Evolutionary conservation across 2,888 invertebrate genomes (phyloP).

Genomic region (Pteria penguin): DNA sequence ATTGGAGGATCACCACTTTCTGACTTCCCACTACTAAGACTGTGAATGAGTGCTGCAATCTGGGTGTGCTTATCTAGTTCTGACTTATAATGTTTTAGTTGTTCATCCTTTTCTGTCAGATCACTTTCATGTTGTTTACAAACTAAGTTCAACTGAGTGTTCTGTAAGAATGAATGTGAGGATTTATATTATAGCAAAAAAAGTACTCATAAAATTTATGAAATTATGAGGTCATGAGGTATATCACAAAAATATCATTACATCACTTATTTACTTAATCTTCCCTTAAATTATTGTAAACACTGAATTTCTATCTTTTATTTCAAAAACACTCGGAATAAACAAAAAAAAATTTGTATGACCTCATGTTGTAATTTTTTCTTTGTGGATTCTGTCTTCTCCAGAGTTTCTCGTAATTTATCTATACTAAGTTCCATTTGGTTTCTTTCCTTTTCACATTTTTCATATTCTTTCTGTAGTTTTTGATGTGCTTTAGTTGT

Average conservation of each 20-base stretch:
- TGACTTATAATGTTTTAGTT: slow-evolving; percentile 56
- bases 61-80: slow-evolving; percentile 75
- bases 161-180: not conserved
- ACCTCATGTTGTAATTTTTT: slow-evolving; percentile 68
- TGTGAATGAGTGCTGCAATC: slow-evolving; percentile 76
- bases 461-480: slow-evolving; percentile 68
- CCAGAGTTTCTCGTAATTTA: slow-evolving; percentile 66
- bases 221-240: too few species aligned
- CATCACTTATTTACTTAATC: too few species aligned
- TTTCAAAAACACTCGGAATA: too few species aligned
- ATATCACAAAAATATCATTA: too few species aligned
- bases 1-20: slow-evolving; percentile 11
- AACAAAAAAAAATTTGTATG: not conserved
- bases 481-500: slow-evolving; percentile 61
- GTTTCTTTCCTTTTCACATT: slow-evolving; percentile 69
- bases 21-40: slow-evolving; percentile 68
- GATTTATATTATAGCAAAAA: too few species aligned
- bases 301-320: too few species aligned
- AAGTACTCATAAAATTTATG: too few species aligned
- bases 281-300: too few species aligned
- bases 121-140: slow-evolving; percentile 69
- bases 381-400: slow-evolving; percentile 64
- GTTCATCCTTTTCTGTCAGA: slow-evolving; percentile 58
- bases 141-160: slow-evolving; percentile 60
- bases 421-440: slow-evolving; percentile 73